Evolutionary conservation across 2,113 vertebrate genomes (phyloP), one percentile per base, ranked within the genome.

Genomic region (Brachirus orientalis): DNA sequence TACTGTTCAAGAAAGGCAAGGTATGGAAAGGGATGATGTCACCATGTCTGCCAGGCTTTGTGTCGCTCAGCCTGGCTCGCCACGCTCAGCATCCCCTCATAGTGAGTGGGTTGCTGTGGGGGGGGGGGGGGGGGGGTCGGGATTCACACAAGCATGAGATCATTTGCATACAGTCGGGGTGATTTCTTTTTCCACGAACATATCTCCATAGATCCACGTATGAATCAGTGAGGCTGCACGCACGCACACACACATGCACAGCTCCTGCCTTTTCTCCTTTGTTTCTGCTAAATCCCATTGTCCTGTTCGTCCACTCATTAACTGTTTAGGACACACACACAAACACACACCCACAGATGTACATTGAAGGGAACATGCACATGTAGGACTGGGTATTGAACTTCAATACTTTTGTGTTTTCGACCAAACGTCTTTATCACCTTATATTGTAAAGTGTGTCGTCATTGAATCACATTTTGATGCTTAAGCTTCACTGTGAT

Each of bases 21-120:
- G 89, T 85, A 87, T 71, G 67, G 81, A 81, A 78, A 77, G 55
- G 75, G 87, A 89, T 91, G 90, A 91, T 91, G 90, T 91, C 90
- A 90, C 86, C 79, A 6, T 79, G 82, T 88, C 86, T 87, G 87
- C 86, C 70, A 70, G 85, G 82, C 86, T 85, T 78, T 86, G 79
- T 85, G 37, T 75, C 35, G 17, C 55, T 58, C 61, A 53, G 51
- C 58, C 60, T 17, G 35, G 75, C 81, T 74, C 17, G n/a, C 50
- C 14, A 9, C n/a, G 22, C 69, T 62, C 70, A 41, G 57, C 78
- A 65, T 58, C 72, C 77, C 53, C 68, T 73, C 76, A 66, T 62
- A 1, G 46, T 19, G 65, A 7, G 53, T 8, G n/a, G 9, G 17
- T 19, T n/a, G 44, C 7, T 4, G n/a, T 45, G 14, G 1, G 3